A percentile compares a stretch with the other conserved stretches of the same genome.
These are phyloP conservation scores for Cephus nigrinus DNA, from an alignment of 2,888 invertebrate species.

Conservation along the genomic window DNA sequence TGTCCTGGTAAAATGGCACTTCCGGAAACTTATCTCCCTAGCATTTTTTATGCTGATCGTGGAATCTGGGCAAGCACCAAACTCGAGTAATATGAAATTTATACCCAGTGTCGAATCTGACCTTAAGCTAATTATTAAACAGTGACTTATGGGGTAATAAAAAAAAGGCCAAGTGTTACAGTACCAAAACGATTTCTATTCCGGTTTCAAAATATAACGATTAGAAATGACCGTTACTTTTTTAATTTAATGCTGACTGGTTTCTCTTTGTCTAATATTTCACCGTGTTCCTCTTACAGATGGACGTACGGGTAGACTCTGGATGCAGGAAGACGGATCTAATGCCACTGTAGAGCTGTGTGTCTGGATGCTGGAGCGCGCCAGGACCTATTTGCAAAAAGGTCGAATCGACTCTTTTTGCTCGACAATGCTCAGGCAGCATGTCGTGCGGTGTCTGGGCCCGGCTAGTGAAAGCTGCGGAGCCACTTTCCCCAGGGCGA, in stretches of 20 bases:
- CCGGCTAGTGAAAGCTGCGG: conserved; percentile 62
- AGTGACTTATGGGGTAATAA: too few species aligned
- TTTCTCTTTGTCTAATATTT: too few species aligned
- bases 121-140: too few species aligned
- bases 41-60: not conserved
- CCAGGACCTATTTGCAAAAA: not conserved
- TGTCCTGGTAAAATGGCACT: conserved; percentile 6
- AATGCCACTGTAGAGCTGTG: too few species aligned
- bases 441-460: conserved; percentile 28
- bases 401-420: conserved; percentile 22
- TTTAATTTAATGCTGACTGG: too few species aligned
- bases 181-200: not conserved
- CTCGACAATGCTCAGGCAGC: conserved; percentile 24
- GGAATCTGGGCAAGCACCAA: not conserved
- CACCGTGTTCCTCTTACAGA: rapidly evolving
- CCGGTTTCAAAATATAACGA: not conserved
- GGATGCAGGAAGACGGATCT: too few species aligned
- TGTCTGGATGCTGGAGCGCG: too few species aligned
- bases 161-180: too few species aligned
- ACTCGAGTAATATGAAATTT: too few species aligned
- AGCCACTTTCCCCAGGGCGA: conserved; percentile 63
- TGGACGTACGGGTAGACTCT: too few species aligned
- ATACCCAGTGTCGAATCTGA: too few species aligned
- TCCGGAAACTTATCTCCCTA: conserved; percentile 1
- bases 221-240: too few species aligned